Evolutionary conservation across 2,888 invertebrate genomes (phyloP), one percentile per base, ranked within the genome.

Genomic region (Clunio marinus): DNA sequence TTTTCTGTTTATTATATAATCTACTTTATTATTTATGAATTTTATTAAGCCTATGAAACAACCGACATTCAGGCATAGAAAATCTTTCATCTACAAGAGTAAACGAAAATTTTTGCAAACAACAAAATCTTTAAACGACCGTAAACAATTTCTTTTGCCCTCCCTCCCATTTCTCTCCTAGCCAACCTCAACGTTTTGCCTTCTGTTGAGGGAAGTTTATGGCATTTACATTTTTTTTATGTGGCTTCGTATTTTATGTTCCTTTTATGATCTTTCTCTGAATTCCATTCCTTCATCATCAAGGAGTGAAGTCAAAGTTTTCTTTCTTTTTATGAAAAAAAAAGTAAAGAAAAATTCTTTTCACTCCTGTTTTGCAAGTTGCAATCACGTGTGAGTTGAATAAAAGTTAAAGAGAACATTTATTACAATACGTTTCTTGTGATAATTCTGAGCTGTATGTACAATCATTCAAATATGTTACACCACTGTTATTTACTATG

Each of bases 11-110:
- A 66, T 66, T 66, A 27, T 55, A 24, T 66, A 66, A 66, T 66
- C 66, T 35, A 66, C 66, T 66, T 66, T 66, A 66, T 66, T 66
- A 55, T 66, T 66, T 66, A 66, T 66, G 66, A 66, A 28, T 66
- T 66, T 66, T 66, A 66, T 66, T 55, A 66, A 55, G 66, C 63
- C 63, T n/a, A n/a, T n/a, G n/a, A n/a, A 63, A 46, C 51, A 66
- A 66, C 20, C 45, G 28, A 35, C 35, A 35, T 20, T 10, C 22
- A 28, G 22, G 51, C 15, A 46, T 20, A 28, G 15, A 57, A 45
- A 57, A 57, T 20, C 20, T 51, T 41, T n/a, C n/a, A n/a, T n/a
- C n/a, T n/a, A n/a, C n/a, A n/a, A n/a, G n/a, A n/a, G n/a, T n/a
- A n/a, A n/a, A n/a, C n/a, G n/a, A n/a, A n/a, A 32, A 32, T 32